phyloP scores from a whole-genome alignment of 2,113 vertebrate genomes.

The Sorex fumeus region DNA sequence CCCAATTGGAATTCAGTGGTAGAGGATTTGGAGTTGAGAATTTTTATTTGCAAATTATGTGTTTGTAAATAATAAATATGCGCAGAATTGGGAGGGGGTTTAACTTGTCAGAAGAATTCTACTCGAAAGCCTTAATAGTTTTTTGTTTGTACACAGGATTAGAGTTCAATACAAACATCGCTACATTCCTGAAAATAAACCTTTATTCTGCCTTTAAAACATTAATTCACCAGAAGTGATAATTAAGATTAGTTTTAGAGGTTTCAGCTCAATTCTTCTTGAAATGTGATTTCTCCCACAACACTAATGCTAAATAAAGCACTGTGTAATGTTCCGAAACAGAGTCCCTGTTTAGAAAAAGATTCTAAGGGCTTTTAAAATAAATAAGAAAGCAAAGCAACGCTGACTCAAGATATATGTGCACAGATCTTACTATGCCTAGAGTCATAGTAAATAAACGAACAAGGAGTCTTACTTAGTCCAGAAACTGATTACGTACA shows the following conservation, averaged over 20 bases:
- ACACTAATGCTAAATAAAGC: constrained; percentile 81
- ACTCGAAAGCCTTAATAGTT: constrained; percentile 22
- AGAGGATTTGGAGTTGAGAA: constrained; percentile 10
- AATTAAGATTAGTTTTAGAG: constrained; percentile 84
- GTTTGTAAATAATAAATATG: constrained; percentile 66
- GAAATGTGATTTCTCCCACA: constrained; percentile 64
- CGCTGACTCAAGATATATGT: constrained; percentile 8
- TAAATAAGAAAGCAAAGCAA: constrained; percentile 33
- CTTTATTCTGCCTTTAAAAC: constrained; percentile 73
- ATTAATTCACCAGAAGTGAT: constrained; percentile 85
- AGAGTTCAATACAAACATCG: constrained; percentile 76
- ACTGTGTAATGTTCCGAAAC: constrained; percentile 49
- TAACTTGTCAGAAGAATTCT: constrained; percentile 38
- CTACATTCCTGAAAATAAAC: constrained; percentile 68
- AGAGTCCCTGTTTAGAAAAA: constrained; percentile 47
- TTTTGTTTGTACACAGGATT: constrained; percentile 73
- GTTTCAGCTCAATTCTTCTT: constrained; percentile 71
- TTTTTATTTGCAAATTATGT: constrained; percentile 55
- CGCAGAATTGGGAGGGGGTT: not conserved
- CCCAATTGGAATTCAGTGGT: constrained; percentile 10
- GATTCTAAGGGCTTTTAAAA: constrained; percentile 58
- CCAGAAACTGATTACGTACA: not conserved
- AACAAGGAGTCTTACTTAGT: not conserved
- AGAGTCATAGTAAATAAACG: constrained; percentile 34
- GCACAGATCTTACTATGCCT: not conserved